Evolutionary conservation across 2,113 vertebrate genomes (phyloP), one percentile per base, ranked within the genome.

Genomic region (Pungitius pungitius): DNA sequence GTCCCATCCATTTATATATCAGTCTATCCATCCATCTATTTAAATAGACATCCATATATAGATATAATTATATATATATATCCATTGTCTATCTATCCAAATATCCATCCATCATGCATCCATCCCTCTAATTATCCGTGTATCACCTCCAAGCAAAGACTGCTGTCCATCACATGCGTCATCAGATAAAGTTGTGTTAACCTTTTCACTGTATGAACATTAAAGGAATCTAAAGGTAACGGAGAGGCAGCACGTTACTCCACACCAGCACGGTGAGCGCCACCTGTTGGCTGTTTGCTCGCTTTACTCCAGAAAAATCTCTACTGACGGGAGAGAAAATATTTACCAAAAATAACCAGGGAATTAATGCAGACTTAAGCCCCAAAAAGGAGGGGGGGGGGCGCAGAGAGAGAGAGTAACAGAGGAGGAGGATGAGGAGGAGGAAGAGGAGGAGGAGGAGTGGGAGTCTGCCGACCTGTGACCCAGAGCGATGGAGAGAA

Each of bases 191-290:
- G 24, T 6, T 49, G 22, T 42, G 26, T 18, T 14, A 22, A 24
- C 49, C 11, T 45, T 2, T 37, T 12, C 30, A 40, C 1, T 42
- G 22, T 45, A 14, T n/a, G 6, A 35, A 35, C 33, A 35, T 35
- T 35, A 35, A 35, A 35, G 33, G 33, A 6, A 6, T 35, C 33
- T 22, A 60, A 61, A 62, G 59, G 17, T 2, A 43, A 72, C 64
- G 20, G 12, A 43, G 39, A 60, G 22, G 54, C 11, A 42, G 7
- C 1, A 13, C 20, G 33, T 58, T 57, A 9, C 20, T 57, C 14
- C 0, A 81, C 80, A 70, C 24, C 54, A 84, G 61, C 51, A 61
- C 68, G 83, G 76, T 80, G 64, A 84, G 87, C 85, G 82, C 70
- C 88, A 73, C 80, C 90, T 85, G 76, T 62, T 75, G 88, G 15